Evolutionary conservation across 2,797 vertebrate species (phyloP).

Genomic region (Mionectes olivaceus): DNA sequence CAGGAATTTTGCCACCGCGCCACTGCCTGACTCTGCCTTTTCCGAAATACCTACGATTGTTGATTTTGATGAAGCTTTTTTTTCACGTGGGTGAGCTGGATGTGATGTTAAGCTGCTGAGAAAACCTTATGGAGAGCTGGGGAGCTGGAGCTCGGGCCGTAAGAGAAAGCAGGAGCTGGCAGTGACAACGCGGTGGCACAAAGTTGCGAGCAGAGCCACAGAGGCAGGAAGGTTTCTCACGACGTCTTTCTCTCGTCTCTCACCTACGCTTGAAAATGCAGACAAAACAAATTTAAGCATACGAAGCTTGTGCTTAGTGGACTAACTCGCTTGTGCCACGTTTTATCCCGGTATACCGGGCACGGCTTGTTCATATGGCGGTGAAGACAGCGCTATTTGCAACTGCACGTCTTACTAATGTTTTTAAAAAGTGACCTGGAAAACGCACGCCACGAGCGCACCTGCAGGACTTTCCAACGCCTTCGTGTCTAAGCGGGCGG

Average conservation of each 20-base stretch:
- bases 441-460: accelerated
- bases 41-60: background rate
- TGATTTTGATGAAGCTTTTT: background rate
- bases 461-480: accelerated
- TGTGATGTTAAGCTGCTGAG: background rate
- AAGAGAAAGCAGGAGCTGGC: background rate
- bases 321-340: too few species aligned
- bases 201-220: accelerated
- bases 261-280: background rate
- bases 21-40: background rate
- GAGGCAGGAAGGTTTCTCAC: background rate
- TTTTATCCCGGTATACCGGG: background rate
- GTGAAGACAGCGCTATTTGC: accelerated
- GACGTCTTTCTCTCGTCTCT: accelerated
- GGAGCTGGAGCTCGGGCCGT: background rate
- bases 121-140: background rate
- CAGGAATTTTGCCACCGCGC: background rate
- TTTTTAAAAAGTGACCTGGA: accelerated
- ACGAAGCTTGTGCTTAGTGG: background rate
- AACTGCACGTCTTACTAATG: accelerated
- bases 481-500: too few species aligned
- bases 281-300: background rate
- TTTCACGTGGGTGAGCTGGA: background rate
- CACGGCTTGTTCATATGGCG: background rate
- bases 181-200: accelerated